Evolutionary conservation across 2,113 vertebrate species (phyloP).

Genomic region (Myrmecophaga tridactyla): DNA sequence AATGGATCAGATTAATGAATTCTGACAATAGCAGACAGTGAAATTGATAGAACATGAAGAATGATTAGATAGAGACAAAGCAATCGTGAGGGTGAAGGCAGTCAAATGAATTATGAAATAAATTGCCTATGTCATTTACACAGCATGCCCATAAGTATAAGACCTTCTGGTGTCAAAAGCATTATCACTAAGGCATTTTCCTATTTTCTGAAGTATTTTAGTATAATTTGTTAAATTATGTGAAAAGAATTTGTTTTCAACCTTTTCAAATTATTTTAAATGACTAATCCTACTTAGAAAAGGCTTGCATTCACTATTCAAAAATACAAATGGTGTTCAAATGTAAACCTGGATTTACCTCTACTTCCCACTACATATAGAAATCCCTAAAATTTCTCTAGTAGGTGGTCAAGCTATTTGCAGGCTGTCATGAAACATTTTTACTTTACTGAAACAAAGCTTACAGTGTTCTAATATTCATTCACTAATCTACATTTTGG

Average conservation of each 20-base stretch:
- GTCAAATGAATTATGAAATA: not conserved
- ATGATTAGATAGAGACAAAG: not conserved
- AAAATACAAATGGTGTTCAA: not conserved
- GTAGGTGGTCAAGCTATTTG: not conserved
- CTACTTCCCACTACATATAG: not conserved
- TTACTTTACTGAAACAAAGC: not conserved
- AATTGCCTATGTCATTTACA: not conserved
- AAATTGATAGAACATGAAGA: not conserved
- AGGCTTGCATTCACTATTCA: not conserved
- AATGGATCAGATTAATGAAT: not conserved
- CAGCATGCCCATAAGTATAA: not conserved
- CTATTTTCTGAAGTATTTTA: not conserved
- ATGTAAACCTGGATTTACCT: not conserved
- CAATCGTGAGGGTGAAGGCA: not conserved
- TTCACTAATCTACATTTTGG: not conserved
- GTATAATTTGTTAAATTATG: not conserved
- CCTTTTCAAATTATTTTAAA: constrained; percentile 25
- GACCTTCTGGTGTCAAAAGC: not conserved
- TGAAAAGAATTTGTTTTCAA: not conserved
- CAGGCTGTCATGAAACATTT: not conserved
- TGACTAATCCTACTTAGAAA: not conserved
- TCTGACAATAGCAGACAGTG: not conserved
- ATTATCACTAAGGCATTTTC: not conserved
- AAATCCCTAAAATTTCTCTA: not conserved
- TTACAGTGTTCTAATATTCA: not conserved